Percentiles rank a stretch among this genome's conserved stretches.
These are phyloP conservation scores for Neopelma chrysocephalum DNA, from an alignment of 2,797 vertebrate species.

Conservation along the genomic window DNA sequence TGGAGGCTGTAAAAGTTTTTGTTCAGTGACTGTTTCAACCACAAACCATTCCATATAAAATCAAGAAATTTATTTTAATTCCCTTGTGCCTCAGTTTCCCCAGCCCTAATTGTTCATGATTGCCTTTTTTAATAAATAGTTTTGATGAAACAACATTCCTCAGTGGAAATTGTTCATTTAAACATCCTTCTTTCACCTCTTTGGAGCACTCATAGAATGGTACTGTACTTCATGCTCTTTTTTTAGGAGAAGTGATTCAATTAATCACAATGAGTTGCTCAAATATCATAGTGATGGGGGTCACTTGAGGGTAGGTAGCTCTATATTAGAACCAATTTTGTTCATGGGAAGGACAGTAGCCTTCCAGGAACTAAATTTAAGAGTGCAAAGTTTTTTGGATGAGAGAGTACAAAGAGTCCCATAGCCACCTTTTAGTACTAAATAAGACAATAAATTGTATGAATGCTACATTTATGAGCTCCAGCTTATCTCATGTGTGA, in stretches of 20 bases:
- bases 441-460: background rate
- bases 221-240: background rate
- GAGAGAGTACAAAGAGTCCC: background rate
- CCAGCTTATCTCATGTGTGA: conserved; percentile 38
- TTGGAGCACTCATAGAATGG: background rate
- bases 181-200: background rate
- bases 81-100: conserved; percentile 53
- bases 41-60: background rate
- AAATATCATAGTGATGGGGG: background rate
- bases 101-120: background rate
- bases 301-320: background rate
- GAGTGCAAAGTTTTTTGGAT: background rate
- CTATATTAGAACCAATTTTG: background rate
- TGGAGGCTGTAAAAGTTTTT: conserved; percentile 41
- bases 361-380: background rate
- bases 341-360: background rate
- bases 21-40: conserved; percentile 10
- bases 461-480: conserved; percentile 2
- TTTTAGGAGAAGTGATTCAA: background rate
- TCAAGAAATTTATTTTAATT: conserved; percentile 3
- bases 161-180: background rate
- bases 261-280: background rate
- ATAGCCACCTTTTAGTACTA: background rate
- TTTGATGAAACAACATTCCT: conserved; percentile 3
- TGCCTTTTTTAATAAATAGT: background rate